Base-by-base conservation (phyloP, 2,797 vertebrate genomes). In the Philypnodon macrostomus region DNA sequence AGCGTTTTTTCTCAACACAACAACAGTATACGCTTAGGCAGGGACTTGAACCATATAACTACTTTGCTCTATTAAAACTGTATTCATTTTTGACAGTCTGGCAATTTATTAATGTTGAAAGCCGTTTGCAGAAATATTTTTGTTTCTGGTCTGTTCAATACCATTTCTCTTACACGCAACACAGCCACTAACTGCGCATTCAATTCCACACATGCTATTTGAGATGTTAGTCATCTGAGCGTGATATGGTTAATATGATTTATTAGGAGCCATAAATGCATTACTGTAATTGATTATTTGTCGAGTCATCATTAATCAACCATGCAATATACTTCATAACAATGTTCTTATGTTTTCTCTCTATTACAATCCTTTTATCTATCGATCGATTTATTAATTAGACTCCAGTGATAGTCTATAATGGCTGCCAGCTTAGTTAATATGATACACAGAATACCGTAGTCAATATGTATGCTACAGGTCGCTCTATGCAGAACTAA, bases 261-360 rank as follows among this genome's bases (percentile, higher is more conserved):
- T 6, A 23, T 23, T 23, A n/a, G n/a, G n/a, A n/a, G n/a, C n/a
- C n/a, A n/a, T n/a, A n/a, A n/a, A n/a, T n/a, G n/a, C n/a, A n/a
- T n/a, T n/a, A n/a, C n/a, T n/a, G n/a, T n/a, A n/a, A n/a, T n/a
- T n/a, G n/a, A n/a, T n/a, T n/a, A n/a, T n/a, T n/a, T n/a, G n/a
- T n/a, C n/a, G n/a, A n/a, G n/a, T n/a, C n/a, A n/a, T n/a, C n/a
- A 40, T 40, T 26, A 24, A 40, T 40, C 38, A 42, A 42, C 14
- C 40, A 42, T 17, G 9, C 14, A 7, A 24, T 40, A 24, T 13
- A 6, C 38, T 40, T 23, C n/a, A n/a, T 26, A 14, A 40, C 21
- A 5, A 1, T 7, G 19, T n/a, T n/a, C n/a, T 7, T 24, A 15
- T 13, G 19, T 40, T 24, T 40, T 38, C 36, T 18, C 23, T 40